Evolutionary conservation across 2,888 invertebrate genomes (phyloP), one percentile per base, ranked within the genome.

Genomic region (Leptopilina myrica): DNA sequence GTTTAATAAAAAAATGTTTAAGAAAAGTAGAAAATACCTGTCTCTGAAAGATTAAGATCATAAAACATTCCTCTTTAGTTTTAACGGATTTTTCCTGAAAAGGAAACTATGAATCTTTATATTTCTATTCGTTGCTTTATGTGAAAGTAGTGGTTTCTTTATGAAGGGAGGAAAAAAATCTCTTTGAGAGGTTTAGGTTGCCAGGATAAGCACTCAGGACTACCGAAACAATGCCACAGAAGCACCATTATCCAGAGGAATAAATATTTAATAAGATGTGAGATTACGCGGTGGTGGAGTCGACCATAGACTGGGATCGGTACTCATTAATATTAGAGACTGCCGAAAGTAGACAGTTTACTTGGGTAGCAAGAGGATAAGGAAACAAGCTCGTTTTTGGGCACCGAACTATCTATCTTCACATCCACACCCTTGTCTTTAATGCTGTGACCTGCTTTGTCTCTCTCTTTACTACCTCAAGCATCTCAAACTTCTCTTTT

Each of bases 291-390:
- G 59, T 76, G 76, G 77, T 33, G 67, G 65, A 80, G 79, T 56
- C 79, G 49, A 33, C 77, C 43, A 73, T 76, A 77, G 81, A 78
- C 78, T 79, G 80, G 77, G 79, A 84, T 78, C 80, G 80, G 78
- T 78, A 83, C 80, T 80, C 85, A 81, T 86, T 83, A 85, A 86
- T 84, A 85, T 82, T 85, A 76, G 75, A 85, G 59, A 64, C 79
- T 78, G 76, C 43, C 67, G 78, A 83, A 85, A 84, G 84, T 82
- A 78, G 76, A 69, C 40, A 73, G 77, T 81, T 80, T 81, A 73
- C 76, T 49, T 53, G 33, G 76, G 49, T 64, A 46, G 20, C 62
- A 69, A 69, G 20, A 14, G 46, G 69, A 69, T 67, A 69, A 69
- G 69, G 69, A 69, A 59, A 69, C 53, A 33, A 53, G 69, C 20